phyloP scores from a whole-genome alignment of 2,113 vertebrate species.

The Bolborhynchus lineola region DNA sequence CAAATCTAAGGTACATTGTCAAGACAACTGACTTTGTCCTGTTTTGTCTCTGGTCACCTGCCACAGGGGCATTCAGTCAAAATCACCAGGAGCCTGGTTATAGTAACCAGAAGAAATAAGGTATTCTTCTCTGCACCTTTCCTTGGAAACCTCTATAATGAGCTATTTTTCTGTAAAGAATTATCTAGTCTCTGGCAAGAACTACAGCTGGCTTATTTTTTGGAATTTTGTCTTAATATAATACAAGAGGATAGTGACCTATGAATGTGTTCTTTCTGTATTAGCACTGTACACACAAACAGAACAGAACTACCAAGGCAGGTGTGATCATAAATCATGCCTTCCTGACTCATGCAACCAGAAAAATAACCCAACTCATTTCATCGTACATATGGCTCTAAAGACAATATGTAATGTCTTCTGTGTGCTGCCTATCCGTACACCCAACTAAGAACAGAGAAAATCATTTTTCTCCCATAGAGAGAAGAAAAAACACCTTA shows the following conservation, averaged over 20 bases:
- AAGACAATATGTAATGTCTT: neutral
- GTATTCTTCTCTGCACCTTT: neutral
- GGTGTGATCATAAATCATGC: neutral
- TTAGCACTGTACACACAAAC: neutral
- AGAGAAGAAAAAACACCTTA: rapidly evolving
- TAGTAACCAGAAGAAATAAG: neutral
- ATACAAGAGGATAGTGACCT: neutral
- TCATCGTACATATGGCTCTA: neutral
- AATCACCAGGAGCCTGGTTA: neutral
- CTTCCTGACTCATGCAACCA: neutral
- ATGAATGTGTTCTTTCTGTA: neutral
- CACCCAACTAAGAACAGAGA: neutral
- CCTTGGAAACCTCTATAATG: neutral
- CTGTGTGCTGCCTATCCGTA: neutral
- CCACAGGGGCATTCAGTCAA: neutral
- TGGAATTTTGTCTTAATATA: neutral
- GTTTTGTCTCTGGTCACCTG: neutral
- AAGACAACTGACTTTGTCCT: neutral
- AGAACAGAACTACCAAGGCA: neutral
- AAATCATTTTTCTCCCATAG: neutral
- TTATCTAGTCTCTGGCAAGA: neutral
- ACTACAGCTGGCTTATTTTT: neutral
- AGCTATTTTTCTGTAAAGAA: neutral
- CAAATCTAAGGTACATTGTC: neutral
- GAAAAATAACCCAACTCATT: neutral